Evolutionary conservation across 30 jellyfish, hydroid and myxozoan genomes (phyloP), one percentile per base, ranked within the genome.

Genomic region (Hydractinia echinata): DNA sequence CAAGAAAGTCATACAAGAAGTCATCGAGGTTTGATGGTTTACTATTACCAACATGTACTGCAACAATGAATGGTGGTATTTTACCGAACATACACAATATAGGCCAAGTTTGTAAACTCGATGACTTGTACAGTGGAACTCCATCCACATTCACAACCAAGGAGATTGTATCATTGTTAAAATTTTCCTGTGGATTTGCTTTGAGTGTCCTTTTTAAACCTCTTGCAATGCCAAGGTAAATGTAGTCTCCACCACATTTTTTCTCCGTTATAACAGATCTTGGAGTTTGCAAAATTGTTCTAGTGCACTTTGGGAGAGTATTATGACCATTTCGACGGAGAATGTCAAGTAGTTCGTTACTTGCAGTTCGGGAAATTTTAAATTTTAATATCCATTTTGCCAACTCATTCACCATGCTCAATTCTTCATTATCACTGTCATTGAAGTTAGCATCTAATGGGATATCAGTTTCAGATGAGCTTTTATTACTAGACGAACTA

Each of bases 121-220:
- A 79, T 20, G 84, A 7, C 52, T 79, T 79, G 62, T 19, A 79
- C 18, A 79, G 49, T 56, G 86, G 86, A 16, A 79, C 64, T 56
- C 86, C 86, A 79, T 79, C 86, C 18, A 79, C 77, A 61, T 79
- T 79, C 52, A 79, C 52, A 61, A 18, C 77, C 66, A 79, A 61
- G 13, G 48, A 14, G 52, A 79, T 79, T 79, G 68, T 56, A 56
- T 56, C n/a, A 56, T 56, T 56, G 10, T 56, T n/a, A 56, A 56
- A 56, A 56, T 56, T 56, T 9, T 56, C 10, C 10, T 10, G n/a
- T 9, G 68, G 68, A n/a, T 56, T 56, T 56, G 10, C 68, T 10
- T 10, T n/a, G 13, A 56, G 68, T 56, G 68, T 56, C n/a, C 68
- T 56, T 56, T 10, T 56, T n/a, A 56, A 56, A n/a, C 68, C 68